Evolutionary conservation across 2,797 vertebrate genomes (phyloP).

Genomic region (Spheniscus humboldti): DNA sequence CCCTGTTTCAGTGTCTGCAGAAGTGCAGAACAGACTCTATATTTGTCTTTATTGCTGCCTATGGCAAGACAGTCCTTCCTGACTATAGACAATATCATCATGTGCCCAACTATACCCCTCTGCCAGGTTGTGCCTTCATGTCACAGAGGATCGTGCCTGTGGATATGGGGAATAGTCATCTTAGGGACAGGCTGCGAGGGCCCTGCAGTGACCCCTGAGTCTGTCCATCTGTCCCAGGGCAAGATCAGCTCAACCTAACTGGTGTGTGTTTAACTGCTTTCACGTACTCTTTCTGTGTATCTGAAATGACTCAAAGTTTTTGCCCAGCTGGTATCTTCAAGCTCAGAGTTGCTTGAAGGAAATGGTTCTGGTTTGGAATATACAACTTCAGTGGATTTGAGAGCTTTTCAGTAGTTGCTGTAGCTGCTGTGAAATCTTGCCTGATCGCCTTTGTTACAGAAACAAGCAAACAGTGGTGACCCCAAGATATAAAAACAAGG

Average conservation of each 20-base stretch:
- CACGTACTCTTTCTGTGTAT: rapidly evolving
- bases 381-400: not conserved
- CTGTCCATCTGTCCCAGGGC: not conserved
- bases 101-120: not conserved
- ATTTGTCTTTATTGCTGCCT: not conserved
- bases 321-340: not conserved
- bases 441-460: not conserved
- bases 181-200: not conserved
- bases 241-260: not conserved
- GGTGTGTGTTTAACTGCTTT: rapidly evolving
- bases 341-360: not conserved
- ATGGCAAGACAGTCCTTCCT: not conserved
- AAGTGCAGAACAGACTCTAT: not conserved
- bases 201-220: not conserved
- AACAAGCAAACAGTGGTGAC: not conserved
- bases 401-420: not conserved
- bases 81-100: not conserved
- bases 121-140: not conserved
- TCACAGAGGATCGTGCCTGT: not conserved
- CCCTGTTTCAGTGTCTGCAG: not conserved
- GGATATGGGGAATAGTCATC: not conserved
- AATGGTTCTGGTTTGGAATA: not conserved
- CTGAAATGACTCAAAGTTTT: not conserved
- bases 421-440: not conserved
- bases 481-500: not conserved